Base-by-base conservation (phyloP, 2,113 vertebrate species). In the Nyctibius bracteatus region DNA sequence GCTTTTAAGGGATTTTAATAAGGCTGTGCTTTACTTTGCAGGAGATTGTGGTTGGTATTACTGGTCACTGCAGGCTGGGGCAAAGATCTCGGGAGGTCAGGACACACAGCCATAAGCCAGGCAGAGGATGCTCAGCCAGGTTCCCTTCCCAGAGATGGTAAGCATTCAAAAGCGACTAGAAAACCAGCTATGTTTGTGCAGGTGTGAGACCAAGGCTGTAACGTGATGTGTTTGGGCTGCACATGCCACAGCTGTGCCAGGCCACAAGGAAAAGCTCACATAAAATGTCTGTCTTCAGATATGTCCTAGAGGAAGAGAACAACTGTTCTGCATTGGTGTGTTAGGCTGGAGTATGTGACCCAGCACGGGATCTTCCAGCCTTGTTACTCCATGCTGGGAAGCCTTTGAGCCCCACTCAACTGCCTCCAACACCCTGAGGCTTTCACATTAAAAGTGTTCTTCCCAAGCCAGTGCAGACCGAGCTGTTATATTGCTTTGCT, bases 351-450 rank as follows among this genome's bases (percentile, higher is more conserved):
- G 23, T 19, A 67, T 1, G 0, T 41, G 11, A 51, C 16, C 8
- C 3, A 41, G 11, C 8, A 6, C 2, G 9, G 30, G 15, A 13
- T 72, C 55, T 91, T 63, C 33, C 49, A 68, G 13, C 5, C 25
- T 66, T 63, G 5, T 31, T 87, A 24, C 17, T 87, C 27, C 1
- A 1, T 57, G 10, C 30, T 74, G 15, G 37, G 23, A 85, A 82
- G 23, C 4, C 27, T 13, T 61, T 59, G 10, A 2, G 3, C 25
- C 19, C 41, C 23, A n/a, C 20, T 58, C 4, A 2, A 17, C n/a
- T 74, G n/a, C 10, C 30, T 67, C 33, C 3, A 2, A 27, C 16
- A 46, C 1, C 0, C 5, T 1, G 2, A 61, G 11, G 8, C 8
- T 71, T 77, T 57, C 31, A 54, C 18, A 14, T 28, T 10, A 61